Evolutionary conservation across 2,797 vertebrate genomes (phyloP), one percentile per base, ranked within the genome.

Genomic region (Brotogeris chrysoptera): DNA sequence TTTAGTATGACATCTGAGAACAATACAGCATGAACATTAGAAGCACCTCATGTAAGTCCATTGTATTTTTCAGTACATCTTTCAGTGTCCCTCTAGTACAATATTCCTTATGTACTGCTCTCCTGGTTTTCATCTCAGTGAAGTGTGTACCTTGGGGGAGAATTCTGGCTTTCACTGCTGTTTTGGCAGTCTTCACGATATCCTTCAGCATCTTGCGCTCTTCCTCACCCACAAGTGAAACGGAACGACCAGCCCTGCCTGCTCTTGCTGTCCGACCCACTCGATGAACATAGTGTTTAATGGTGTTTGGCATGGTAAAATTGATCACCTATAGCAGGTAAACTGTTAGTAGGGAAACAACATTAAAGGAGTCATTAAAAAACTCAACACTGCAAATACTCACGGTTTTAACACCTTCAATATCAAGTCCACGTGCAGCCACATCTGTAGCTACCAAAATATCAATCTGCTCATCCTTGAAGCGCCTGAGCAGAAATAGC

Each of bases 381-480:
- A 57, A 7, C 32, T 81, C 23, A 74, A 25, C 19, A 28, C 13
- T 49, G 30, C 32, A 57, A 78, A 59, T 43, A 95, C 98, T 98
- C 97, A 99, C 99, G 13, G 99, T 99, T 98, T 99, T 99, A 55
- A 99, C 99, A 25, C 99, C 99, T 4, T 99, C 98, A 2, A 99
- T 99, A 97, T 99, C 99, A 60, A 99, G 97, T 43, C 99, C 99
- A 96, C 99, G 98, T 11, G 99, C 99, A 66, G 99, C 99, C 10
- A 99, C 99, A 23, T 99, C 99, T 30, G 99, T 99, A 39, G 99
- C 99, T 89, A 99, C 99, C 80, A 99, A 96, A 92, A 99, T 98
- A 60, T 99, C 99, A 11, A 99, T 99, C 98, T 99, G 99, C 34
- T 99, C 99, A n/a, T 99, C 99, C 97, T 99, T 99, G 93, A 99